Conservation (phyloP, 1,140 invertebrate species). For the Lethrus apterus region DNA sequence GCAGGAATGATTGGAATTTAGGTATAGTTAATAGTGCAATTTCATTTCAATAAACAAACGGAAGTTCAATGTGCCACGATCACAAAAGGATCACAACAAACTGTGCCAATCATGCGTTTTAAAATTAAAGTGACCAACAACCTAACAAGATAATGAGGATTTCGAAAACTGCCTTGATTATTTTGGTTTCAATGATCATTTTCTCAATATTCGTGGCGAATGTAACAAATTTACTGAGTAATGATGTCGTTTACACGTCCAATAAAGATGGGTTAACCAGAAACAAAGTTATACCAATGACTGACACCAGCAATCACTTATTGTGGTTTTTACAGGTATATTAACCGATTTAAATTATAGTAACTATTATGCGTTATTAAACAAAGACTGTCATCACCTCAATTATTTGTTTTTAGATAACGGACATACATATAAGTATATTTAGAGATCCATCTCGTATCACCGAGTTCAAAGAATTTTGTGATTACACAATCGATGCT, state of each 20-base stretch:
- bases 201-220: slow-evolving; percentile 50
- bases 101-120: neutral
- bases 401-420: slow-evolving; percentile 54
- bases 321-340: slow-evolving; percentile 72
- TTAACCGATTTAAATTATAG: slow-evolving; percentile 11
- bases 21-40: too few relatives aligned
- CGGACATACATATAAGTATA: slow-evolving; percentile 84
- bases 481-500: slow-evolving; percentile 60
- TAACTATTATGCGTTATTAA: slow-evolving; percentile 3
- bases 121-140: neutral
- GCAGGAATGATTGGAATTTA: too few relatives aligned
- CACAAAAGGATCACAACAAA: neutral
- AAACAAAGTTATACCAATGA: slow-evolving; percentile 45
- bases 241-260: slow-evolving; percentile 31
- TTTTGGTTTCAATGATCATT: slow-evolving; percentile 45
- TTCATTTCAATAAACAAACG: neutral
- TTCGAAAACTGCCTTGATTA: slow-evolving; percentile 42
- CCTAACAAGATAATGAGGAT: slow-evolving; percentile 42
- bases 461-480: slow-evolving; percentile 73
- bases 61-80: slow-evolving; percentile 7
- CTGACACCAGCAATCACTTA: slow-evolving; percentile 49
- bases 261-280: neutral
- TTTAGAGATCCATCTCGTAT: slow-evolving; percentile 70
- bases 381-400: slow-evolving; percentile 13
- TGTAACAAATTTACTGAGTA: slow-evolving; percentile 48